A percentile compares a stretch with the other conserved stretches of the same genome.
phyloP scores from a whole-genome alignment of 2,888 invertebrate species.

The Augiades crinisus region DNA sequence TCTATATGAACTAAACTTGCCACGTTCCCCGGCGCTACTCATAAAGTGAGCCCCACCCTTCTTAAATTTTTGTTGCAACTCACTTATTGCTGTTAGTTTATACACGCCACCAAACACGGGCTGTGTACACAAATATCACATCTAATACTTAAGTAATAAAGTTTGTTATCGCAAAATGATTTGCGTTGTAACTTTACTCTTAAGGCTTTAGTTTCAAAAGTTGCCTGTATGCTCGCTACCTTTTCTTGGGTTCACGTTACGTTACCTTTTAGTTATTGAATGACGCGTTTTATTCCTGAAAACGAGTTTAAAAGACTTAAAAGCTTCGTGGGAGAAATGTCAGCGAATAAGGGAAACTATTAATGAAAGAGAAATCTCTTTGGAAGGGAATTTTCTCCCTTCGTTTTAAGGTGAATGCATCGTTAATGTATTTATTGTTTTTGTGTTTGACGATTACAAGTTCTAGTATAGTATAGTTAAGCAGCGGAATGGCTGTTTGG shows the following conservation, averaged over 20 bases:
- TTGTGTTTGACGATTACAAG: no score
- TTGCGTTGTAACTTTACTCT: constrained; percentile 7
- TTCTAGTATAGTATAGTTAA: no score
- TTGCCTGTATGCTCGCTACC: constrained; percentile 17
- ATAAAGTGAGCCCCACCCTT: neutral
- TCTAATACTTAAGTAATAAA: neutral
- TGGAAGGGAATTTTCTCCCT: neutral
- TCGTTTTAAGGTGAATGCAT: no score
- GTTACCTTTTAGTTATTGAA: constrained; percentile 21
- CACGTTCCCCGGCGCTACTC: no score
- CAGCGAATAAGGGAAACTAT: neutral
- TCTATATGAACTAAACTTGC: no score
- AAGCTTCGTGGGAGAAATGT: neutral
- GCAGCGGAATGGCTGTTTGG: no score
- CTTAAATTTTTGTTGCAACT: constrained; percentile 21
- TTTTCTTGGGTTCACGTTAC: constrained; percentile 10
- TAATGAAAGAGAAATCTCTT: neutral
- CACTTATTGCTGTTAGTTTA: constrained; percentile 18
- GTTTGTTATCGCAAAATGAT: neutral
- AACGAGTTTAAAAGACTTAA: constrained; percentile 13
- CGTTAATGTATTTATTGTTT: no score
- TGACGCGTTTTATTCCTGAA: constrained; percentile 11
- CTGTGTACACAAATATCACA: neutral
- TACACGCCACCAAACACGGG: neutral
- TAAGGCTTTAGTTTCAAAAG: constrained; percentile 24